These are phyloP conservation scores for Thamnophis sirtalis DNA, from an alignment of 2,113 vertebrate genomes.

Conservation along the genomic window DNA sequence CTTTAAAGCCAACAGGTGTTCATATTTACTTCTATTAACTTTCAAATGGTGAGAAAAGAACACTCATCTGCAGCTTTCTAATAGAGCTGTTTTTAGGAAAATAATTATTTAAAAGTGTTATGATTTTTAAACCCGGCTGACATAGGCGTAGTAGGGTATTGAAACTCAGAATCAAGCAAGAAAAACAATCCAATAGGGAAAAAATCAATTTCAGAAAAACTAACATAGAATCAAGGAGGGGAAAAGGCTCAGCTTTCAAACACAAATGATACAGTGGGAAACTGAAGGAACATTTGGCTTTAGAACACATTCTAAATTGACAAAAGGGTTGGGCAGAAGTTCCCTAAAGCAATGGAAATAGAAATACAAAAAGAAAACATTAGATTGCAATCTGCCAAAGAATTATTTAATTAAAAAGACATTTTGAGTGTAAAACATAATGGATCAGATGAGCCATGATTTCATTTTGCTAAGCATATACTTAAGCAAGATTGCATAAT, in stretches of 20 bases:
- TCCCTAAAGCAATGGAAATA: neutral
- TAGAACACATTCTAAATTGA: neutral
- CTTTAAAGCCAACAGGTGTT: neutral
- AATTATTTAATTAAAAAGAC: neutral
- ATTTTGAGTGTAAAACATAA: neutral
- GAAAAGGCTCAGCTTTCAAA: neutral
- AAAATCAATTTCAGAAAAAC: neutral
- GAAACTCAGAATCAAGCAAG: neutral
- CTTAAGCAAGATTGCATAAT: neutral
- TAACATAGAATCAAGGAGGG: neutral
- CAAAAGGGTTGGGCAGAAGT: neutral
- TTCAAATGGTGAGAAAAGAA: neutral
- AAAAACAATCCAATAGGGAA: neutral
- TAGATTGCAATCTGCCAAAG: neutral
- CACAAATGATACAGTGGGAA: neutral
- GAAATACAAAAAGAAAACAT: neutral
- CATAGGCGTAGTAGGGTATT: neutral
- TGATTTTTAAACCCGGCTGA: neutral
- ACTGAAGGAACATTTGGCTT: neutral
- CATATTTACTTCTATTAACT: neutral
- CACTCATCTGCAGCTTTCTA: neutral
- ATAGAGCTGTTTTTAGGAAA: neutral
- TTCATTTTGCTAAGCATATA: neutral
- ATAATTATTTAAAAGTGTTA: neutral
- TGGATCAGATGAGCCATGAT: neutral